Conservation (phyloP, 2,888 invertebrate genomes). For the Lasioglossum zephyrum region DNA sequence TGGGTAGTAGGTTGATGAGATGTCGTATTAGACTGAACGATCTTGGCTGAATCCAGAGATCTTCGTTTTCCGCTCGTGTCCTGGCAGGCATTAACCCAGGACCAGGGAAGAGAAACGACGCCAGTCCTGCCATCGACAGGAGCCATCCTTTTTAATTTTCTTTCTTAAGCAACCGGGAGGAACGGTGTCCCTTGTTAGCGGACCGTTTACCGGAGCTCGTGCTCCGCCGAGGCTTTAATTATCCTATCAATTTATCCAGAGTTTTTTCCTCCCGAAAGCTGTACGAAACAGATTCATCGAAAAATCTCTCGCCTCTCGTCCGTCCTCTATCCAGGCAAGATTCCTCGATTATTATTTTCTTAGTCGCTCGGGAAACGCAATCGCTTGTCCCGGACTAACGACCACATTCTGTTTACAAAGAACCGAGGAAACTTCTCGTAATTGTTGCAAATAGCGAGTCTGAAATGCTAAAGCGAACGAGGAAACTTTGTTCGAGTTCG, state of each 20-base stretch:
- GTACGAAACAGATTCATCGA: background rate
- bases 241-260: conserved; percentile 42
- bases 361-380: background rate
- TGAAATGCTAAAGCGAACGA: background rate
- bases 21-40: conserved; percentile 71
- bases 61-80: conserved; percentile 57
- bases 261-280: background rate
- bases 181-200: conserved; percentile 25
- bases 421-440: background rate
- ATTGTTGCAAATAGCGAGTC: background rate
- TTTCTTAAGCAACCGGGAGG: conserved; percentile 42
- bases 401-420: conserved; percentile 5
- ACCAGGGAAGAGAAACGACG: conserved; percentile 48
- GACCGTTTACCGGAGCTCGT: conserved; percentile 4
- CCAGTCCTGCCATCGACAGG: conserved; percentile 57
- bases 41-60: conserved; percentile 64
- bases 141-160: conserved; percentile 60
- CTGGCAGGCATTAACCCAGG: conserved; percentile 52
- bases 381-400: background rate
- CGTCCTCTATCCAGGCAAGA: background rate
- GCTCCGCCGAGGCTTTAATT: conserved; percentile 24
- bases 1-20: conserved; percentile 66
- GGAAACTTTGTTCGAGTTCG: background rate
- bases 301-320: background rate
- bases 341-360: background rate